Evolutionary conservation across 2,113 vertebrate genomes (phyloP).

Genomic region (Antechinus flavipes): DNA sequence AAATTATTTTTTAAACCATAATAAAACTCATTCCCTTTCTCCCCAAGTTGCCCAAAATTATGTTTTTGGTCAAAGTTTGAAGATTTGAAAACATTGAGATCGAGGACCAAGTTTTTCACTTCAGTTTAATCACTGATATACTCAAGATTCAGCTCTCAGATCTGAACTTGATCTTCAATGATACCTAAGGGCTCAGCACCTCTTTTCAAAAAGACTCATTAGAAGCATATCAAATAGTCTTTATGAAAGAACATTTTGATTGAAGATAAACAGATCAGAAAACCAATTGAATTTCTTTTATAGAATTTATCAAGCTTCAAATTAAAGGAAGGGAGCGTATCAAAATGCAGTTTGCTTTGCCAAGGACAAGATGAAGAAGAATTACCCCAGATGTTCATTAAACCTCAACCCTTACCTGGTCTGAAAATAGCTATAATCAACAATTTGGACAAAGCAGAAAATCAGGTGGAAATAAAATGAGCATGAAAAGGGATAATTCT

Average conservation of each 20-base stretch:
- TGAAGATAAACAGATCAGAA: conserved; percentile 35
- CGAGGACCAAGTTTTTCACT: not conserved
- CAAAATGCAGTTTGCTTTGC: conserved; percentile 24
- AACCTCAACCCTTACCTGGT: conserved; percentile 32
- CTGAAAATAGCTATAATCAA: conserved; percentile 39
- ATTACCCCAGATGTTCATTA: conserved; percentile 48
- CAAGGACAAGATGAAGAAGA: conserved; percentile 22
- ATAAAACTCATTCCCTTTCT: not conserved
- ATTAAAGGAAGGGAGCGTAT: conserved; percentile 1
- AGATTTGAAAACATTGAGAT: not conserved
- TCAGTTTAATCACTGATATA: conserved; percentile 17
- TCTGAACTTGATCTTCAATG: conserved; percentile 11
- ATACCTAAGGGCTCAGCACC: conserved; percentile 5
- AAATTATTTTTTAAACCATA: conserved; percentile 1
- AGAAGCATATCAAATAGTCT: conserved; percentile 17
- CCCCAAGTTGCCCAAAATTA: conserved; percentile 11
- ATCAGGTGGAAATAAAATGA: not conserved
- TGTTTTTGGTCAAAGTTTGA: conserved; percentile 35
- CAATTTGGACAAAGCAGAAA: conserved; percentile 19
- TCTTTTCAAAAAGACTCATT: conserved; percentile 14
- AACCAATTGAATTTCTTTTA: conserved; percentile 33
- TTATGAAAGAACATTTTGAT: conserved; percentile 46
- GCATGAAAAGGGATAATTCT: not conserved
- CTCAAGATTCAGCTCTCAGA: conserved; percentile 35
- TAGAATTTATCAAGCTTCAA: conserved; percentile 30